These are phyloP conservation scores for Baryphthengus martii DNA, from an alignment of 2,113 vertebrate species.

Conservation along the genomic window DNA sequence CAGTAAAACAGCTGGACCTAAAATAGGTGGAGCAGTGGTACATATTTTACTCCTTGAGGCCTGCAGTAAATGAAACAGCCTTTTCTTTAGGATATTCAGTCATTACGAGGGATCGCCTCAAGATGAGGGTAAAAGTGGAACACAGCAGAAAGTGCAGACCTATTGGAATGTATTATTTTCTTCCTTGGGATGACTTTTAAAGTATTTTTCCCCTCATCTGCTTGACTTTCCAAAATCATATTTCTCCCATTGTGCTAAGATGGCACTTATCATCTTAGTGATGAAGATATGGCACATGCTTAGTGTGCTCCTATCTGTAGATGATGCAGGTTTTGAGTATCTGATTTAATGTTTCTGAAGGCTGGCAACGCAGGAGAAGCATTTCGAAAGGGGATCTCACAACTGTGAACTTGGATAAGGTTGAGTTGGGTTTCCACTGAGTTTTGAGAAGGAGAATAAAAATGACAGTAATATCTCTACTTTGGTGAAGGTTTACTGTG, in stretches of 20 bases:
- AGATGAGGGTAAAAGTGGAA: not conserved
- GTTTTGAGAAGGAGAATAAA: not conserved
- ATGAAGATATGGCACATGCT: not conserved
- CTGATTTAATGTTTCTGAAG: not conserved
- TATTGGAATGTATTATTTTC: not conserved
- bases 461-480: not conserved
- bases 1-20: constrained; percentile 22
- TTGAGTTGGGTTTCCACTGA: not conserved
- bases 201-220: not conserved
- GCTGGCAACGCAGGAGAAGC: not conserved
- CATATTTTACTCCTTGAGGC: not conserved
- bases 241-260: not conserved
- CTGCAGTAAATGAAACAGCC: not conserved
- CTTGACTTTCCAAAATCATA: not conserved
- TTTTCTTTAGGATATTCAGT: not conserved
- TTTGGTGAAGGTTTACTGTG: not conserved
- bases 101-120: not conserved
- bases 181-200: not conserved
- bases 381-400: not conserved
- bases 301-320: not conserved
- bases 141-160: not conserved
- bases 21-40: not conserved
- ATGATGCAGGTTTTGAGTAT: not conserved
- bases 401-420: not conserved
- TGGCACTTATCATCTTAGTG: not conserved